A percentile compares a stretch with the other conserved stretches of the same genome.
phyloP scores from a whole-genome alignment of 2,888 invertebrate genomes.

The Cerastis rubricosa region DNA sequence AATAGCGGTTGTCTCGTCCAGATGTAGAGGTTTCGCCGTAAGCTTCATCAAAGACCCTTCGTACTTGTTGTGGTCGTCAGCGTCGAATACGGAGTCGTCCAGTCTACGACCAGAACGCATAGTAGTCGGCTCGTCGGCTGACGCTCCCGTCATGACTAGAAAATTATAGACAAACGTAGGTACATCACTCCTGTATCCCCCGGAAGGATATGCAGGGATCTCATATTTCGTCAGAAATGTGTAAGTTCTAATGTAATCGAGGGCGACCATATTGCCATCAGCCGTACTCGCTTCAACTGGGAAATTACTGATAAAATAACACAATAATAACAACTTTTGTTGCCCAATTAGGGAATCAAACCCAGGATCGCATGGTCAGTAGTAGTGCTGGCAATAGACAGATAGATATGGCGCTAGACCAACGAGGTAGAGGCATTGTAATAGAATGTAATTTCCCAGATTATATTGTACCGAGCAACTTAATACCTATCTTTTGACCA shows the following conservation, averaged over 20 bases:
- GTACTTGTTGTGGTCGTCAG: conserved; percentile 77
- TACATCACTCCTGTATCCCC: not conserved
- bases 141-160: conserved; percentile 36
- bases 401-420: too few species aligned
- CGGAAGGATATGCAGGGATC: not conserved
- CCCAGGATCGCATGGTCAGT: not conserved
- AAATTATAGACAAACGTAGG: not conserved
- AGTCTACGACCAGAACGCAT: conserved; percentile 76
- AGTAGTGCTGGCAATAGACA: not conserved
- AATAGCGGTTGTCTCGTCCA: conserved; percentile 19
- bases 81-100: conserved; percentile 79
- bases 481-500: not conserved
- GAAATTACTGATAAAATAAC: not conserved
- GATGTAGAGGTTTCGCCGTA: conserved; percentile 73
- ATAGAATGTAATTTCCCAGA: not conserved
- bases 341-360: not conserved
- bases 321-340: not conserved
- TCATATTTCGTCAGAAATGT: not conserved
- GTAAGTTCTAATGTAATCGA: not conserved
- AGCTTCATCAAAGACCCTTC: conserved; percentile 83
- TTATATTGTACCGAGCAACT: not conserved
- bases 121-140: conserved; percentile 65
- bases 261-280: not conserved
- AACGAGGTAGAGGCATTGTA: not conserved
- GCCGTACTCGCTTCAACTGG: not conserved